These are phyloP conservation scores for Drosophila fulvimacula DNA, from an alignment of 2,888 invertebrate species.

Conservation along the genomic window DNA sequence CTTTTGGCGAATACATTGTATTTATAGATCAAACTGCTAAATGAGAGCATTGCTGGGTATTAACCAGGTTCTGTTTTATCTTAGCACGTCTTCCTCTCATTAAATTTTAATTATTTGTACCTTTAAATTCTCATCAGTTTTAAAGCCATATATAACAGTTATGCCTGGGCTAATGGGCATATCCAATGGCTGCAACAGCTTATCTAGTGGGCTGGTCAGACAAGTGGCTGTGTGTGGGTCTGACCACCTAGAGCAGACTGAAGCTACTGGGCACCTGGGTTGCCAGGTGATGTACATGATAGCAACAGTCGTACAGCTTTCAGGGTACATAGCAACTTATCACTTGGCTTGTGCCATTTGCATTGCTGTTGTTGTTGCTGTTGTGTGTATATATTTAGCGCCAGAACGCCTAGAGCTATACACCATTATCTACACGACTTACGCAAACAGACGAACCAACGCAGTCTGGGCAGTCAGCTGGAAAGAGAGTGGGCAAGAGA, in stretches of 20 bases:
- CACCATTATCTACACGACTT: constrained; percentile 66
- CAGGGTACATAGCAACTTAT: constrained; percentile 30
- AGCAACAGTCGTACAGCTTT: constrained; percentile 13
- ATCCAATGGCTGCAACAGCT: constrained; percentile 20
- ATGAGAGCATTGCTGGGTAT: background rate
- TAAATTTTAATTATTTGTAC: constrained; percentile 17
- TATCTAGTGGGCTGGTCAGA: constrained; percentile 14
- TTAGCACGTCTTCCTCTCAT: background rate
- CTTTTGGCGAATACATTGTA: no score
- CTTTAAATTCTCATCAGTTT: constrained; percentile 27
- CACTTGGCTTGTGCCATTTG: constrained; percentile 19
- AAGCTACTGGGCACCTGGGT: constrained; percentile 12
- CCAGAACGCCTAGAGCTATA: constrained; percentile 58
- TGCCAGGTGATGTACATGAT: constrained; percentile 22
- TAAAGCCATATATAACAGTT: constrained; percentile 23
- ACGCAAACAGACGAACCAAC: constrained; percentile 41
- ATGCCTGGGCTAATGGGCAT: constrained; percentile 16
- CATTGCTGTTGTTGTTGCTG: constrained; percentile 12
- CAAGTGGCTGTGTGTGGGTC: constrained; percentile 3
- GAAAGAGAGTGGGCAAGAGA: background rate
- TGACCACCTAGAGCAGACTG: background rate
- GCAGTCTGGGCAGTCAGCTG: constrained; percentile 19
- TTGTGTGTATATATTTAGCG: constrained; percentile 55
- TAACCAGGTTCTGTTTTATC: background rate
- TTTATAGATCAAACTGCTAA: background rate